Percentiles rank a stretch among this genome's conserved stretches.
phyloP scores from a whole-genome alignment of 2,113 vertebrate genomes.

The Pterocles gutturalis region DNA sequence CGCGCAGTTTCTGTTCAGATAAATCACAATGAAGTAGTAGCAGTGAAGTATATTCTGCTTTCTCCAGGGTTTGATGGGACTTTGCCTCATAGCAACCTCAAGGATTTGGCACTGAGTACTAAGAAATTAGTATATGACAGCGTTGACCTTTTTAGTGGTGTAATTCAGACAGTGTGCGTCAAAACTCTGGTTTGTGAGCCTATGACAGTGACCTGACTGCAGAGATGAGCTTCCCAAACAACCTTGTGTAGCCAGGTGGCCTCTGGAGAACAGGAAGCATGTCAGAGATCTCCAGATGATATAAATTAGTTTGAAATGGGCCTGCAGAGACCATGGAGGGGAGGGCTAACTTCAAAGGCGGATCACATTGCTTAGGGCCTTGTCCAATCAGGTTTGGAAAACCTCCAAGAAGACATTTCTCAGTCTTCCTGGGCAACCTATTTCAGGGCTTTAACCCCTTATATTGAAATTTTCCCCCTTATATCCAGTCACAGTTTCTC shows the following conservation, averaged over 20 bases:
- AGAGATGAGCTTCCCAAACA: background rate
- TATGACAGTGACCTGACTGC: background rate
- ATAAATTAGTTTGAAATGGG: background rate
- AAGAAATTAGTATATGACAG: background rate
- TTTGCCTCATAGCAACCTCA: background rate
- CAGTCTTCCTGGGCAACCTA: background rate
- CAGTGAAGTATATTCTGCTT: background rate
- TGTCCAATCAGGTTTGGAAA: background rate
- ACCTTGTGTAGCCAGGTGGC: background rate
- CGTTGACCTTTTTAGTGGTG: accelerated
- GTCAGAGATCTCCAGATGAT: background rate
- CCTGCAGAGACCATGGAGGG: background rate
- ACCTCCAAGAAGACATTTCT: background rate
- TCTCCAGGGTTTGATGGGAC: background rate
- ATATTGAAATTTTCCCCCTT: background rate
- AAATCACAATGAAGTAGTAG: background rate
- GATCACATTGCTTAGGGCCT: background rate
- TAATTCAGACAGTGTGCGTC: background rate
- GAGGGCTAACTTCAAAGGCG: background rate
- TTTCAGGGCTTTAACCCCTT: background rate
- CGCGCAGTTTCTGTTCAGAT: background rate
- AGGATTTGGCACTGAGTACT: background rate
- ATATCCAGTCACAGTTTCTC: background rate
- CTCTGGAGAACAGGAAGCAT: background rate
- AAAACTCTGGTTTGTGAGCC: background rate